These are phyloP conservation scores for Dilophus febrilis DNA, from an alignment of 2,888 invertebrate genomes.

Conservation along the genomic window DNA sequence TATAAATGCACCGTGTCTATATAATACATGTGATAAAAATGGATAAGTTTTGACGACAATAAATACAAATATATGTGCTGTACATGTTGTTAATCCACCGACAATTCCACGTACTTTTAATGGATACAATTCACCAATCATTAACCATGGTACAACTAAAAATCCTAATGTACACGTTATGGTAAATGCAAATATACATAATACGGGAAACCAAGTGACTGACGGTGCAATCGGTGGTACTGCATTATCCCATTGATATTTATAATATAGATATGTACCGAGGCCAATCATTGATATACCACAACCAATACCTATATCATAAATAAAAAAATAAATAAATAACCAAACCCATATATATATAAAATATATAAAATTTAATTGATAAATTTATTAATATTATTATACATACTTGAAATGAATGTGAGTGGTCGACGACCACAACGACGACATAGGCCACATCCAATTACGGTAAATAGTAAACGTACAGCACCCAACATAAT, in stretches of 20 bases:
- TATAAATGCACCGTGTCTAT: conserved; percentile 42
- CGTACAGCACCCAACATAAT: conserved; percentile 42
- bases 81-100: conserved; percentile 49
- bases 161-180: conserved; percentile 47
- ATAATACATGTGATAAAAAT: conserved; percentile 31
- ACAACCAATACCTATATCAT: conserved; percentile 36
- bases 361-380: too few relatives aligned
- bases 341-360: neutral
- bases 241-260: conserved; percentile 33
- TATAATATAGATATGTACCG: conserved; percentile 41
- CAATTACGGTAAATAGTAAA: conserved; percentile 41
- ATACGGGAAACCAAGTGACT: conserved; percentile 43
- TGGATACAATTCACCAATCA: conserved; percentile 59
- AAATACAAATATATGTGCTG: conserved; percentile 45
- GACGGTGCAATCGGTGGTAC: conserved; percentile 21
- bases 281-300: conserved; percentile 43
- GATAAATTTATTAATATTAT: neutral
- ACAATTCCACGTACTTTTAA: conserved; percentile 48
- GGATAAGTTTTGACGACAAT: conserved; percentile 52
- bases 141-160: conserved; percentile 52
- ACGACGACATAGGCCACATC: conserved; percentile 40
- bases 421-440: conserved; percentile 45
- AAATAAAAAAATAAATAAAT: neutral
- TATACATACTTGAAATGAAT: conserved; percentile 39
- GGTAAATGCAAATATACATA: conserved; percentile 41